These are phyloP conservation scores for Drosophila nr. fundita DNA, from an alignment of 2,888 invertebrate genomes.

Conservation along the genomic window DNA sequence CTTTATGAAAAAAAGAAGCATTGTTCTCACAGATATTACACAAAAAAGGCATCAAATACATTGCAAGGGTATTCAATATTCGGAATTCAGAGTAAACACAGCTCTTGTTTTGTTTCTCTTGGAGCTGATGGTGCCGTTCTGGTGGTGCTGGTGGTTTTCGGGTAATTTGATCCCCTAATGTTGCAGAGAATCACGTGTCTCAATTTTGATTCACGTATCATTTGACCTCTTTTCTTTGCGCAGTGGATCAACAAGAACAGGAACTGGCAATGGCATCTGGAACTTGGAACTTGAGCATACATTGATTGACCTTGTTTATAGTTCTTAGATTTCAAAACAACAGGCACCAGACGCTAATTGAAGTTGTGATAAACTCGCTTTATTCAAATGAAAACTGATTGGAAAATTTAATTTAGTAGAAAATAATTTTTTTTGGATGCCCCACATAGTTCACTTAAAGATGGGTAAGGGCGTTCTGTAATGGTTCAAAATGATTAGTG, in stretches of 20 bases:
- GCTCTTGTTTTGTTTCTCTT: conserved; percentile 7
- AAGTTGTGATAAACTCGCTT: conserved; percentile 61
- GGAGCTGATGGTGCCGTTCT: conserved; percentile 22
- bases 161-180: conserved; percentile 75
- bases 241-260: conserved; percentile 27
- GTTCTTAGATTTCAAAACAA: conserved; percentile 72
- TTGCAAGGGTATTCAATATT: neutral
- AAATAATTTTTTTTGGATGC: conserved; percentile 10
- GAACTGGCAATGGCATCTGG: conserved; percentile 42
- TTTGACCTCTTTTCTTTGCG: conserved; percentile 65
- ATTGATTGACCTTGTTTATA: conserved; percentile 67
- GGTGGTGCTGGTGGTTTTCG: conserved; percentile 40
- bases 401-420: conserved; percentile 30
- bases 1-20: too few relatives aligned
- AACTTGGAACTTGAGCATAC: conserved; percentile 47
- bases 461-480: conserved; percentile 51
- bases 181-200: conserved; percentile 72
- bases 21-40: too few relatives aligned
- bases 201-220: conserved; percentile 63
- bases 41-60: neutral
- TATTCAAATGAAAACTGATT: conserved; percentile 63
- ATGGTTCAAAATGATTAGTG: conserved; percentile 20
- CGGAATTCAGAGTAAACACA: neutral
- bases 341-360: conserved; percentile 59
- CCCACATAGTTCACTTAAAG: conserved; percentile 21